phyloP scores from a whole-genome alignment of 2,888 invertebrate species.

The Macrophya annulata region DNA sequence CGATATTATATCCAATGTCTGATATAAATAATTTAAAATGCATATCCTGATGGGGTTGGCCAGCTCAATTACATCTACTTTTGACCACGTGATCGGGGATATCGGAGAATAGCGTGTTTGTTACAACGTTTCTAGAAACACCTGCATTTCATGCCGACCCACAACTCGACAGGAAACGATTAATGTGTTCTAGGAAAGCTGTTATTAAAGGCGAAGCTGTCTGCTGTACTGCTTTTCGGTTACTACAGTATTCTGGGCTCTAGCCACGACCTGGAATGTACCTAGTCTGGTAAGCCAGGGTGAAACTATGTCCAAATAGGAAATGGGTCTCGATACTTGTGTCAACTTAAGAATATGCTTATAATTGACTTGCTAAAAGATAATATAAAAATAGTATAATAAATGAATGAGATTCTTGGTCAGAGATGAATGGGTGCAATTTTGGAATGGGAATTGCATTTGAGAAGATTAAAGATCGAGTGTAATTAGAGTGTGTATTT shows the following conservation, averaged over 20 bases:
- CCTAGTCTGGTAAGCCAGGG: too few relatives aligned
- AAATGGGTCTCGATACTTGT: not conserved
- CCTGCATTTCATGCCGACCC: constrained; percentile 37
- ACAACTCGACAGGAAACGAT: constrained; percentile 41
- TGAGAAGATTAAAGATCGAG: not conserved
- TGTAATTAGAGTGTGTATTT: not conserved
- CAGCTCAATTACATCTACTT: not conserved
- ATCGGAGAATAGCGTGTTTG: constrained; percentile 8
- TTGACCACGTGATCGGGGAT: constrained; percentile 4
- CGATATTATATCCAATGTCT: not conserved
- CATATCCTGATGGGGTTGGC: not conserved
- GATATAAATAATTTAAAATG: not conserved
- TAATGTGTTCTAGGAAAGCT: constrained; percentile 44
- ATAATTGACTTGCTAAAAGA: not conserved
- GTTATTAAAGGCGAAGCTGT: constrained; percentile 39
- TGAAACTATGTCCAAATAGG: constrained; percentile 22
- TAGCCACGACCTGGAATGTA: constrained; percentile 17
- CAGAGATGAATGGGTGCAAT: too few relatives aligned
- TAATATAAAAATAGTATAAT: not conserved
- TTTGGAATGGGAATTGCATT: too few relatives aligned
- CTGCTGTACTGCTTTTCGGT: constrained; percentile 24
- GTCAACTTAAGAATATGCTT: not conserved
- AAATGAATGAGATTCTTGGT: not conserved
- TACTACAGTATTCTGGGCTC: constrained; percentile 7
- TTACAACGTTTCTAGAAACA: constrained; percentile 21